Conservation (phyloP, 2,797 vertebrate genomes). For the Eulemur coronatus region DNA sequence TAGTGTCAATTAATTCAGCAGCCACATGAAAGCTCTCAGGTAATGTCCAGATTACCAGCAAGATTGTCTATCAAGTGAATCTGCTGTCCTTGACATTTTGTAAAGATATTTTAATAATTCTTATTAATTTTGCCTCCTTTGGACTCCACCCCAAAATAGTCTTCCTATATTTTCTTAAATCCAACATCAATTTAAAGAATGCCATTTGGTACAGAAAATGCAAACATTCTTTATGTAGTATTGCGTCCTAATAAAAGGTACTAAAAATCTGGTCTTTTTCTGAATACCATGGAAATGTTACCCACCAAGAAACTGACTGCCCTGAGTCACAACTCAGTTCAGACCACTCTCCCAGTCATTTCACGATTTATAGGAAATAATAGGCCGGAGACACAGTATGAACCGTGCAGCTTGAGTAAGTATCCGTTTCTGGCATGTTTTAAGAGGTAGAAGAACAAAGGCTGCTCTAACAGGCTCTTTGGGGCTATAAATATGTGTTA, state of each 20-base stretch:
- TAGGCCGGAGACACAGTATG: neutral
- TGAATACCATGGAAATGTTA: neutral
- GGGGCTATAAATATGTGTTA: constrained; percentile 45
- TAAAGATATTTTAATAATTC: constrained; percentile 73
- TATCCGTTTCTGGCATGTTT: neutral
- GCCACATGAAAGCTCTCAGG: constrained; percentile 71
- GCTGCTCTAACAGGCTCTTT: neutral
- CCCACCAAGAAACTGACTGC: neutral
- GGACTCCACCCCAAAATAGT: constrained; percentile 14
- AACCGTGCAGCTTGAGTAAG: neutral
- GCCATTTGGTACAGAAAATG: neutral
- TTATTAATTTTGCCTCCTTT: constrained; percentile 65
- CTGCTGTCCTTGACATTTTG: constrained; percentile 55
- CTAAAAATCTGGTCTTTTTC: constrained; percentile 4
- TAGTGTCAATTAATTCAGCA: constrained; percentile 77
- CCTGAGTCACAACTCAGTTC: constrained; percentile 18
- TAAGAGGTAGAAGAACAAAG: constrained; percentile 49
- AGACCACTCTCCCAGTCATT: neutral
- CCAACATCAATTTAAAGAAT: neutral
- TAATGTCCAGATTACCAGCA: constrained; percentile 70
- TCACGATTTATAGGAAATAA: constrained; percentile 58
- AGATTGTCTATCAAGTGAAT: constrained; percentile 38
- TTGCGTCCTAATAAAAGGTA: neutral
- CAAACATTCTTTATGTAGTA: neutral
- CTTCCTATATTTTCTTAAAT: neutral